Base-by-base conservation (phyloP, 2,797 vertebrate species). In the Sparus aurata region DNA sequence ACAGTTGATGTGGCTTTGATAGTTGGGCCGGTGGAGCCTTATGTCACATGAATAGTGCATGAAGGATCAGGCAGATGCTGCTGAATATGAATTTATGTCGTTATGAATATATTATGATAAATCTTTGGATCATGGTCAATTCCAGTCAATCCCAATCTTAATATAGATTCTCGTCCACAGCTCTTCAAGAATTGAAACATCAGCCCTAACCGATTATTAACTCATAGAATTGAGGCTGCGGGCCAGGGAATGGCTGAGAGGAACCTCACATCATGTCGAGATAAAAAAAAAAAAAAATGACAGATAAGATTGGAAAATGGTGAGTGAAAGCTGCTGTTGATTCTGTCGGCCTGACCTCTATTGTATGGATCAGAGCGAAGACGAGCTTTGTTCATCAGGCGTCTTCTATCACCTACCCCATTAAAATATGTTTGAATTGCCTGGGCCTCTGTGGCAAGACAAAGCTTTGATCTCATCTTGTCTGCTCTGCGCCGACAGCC, bases 401-500 rank as follows among this genome's bases (percentile, higher is more conserved):
- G 16, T 77, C 82, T 88, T 38, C 89, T 79, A 66, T 89, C 84
- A 75, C 63, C 88, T 67, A 49, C 81, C 83, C 73, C 83, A 94
- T 96, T 95, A 94, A 88, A 90, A 92, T 85, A 72, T 82, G 78
- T 96, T 96, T 96, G 94, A 95, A 94, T 95, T 89, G 58, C 80
- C 87, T 74, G 67, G 63, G 84, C 87, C 84, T 90, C 90, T 63
- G 86, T 72, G 59, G 68, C 71, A 77, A 88, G 83, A 90, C 82
- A 77, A 77, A 52, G 87, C 95, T 95, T 95, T 96, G 93, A 95
- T 95, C 90, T 92, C n/a, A n/a, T n/a, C n/a, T n/a, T n/a, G 59
- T 92, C 59, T 85, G 75, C 88, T 84, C 74, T 63, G 70, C 2
- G 54, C 85, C 75, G 59, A 89, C 85, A 79, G 69, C 86, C 82